Evolutionary conservation across 1,140 invertebrate genomes (phyloP), one percentile per base, ranked within the genome.

Genomic region (Calephelis nemesis): DNA sequence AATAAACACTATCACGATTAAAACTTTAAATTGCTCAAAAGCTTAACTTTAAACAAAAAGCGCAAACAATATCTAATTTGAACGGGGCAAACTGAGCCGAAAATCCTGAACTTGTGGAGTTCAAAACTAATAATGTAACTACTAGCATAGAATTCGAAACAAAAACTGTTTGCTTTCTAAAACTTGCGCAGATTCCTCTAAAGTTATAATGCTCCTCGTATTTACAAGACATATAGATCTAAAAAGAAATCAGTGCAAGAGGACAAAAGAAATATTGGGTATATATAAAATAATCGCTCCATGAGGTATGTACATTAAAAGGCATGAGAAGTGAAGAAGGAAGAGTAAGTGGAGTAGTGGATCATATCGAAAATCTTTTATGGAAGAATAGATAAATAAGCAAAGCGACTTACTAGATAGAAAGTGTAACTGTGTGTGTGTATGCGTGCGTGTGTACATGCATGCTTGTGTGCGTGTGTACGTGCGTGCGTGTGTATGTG

Each of bases 111-210:
- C 77, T 88, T 78, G 75, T 68, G 47, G 78, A 81, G 77, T 85
- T 81, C 74, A 79, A 85, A 88, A 88, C 82, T 86, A 88, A 86
- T 88, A 88, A 88, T 86, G 82, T 82, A 84, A 83, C 74, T 78
- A 80, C 72, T 81, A 77, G 63, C 63, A 71, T 75, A 70, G 67
- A 73, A 70, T 67, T 67, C 64, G 62, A 71, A 84, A 83, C 84
- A 86, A 88, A 86, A 85, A 84, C 77, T 78, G 63, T 63, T 72
- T 74, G 63, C 62, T 69, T 68, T 68, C 71, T 68, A 69, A 68
- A 75, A 74, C 63, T 74, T 68, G 62, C 19, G 52, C 67, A 70
- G 52, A 76, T 71, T 71, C 71, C 67, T 65, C 67, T 47, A 40
- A 74, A 68, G 65, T 69, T 68, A 67, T 68, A 60, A 68, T 69